Evolutionary conservation across 2,797 vertebrate genomes (phyloP), one percentile per base, ranked within the genome.

Genomic region (Clamator glandarius): DNA sequence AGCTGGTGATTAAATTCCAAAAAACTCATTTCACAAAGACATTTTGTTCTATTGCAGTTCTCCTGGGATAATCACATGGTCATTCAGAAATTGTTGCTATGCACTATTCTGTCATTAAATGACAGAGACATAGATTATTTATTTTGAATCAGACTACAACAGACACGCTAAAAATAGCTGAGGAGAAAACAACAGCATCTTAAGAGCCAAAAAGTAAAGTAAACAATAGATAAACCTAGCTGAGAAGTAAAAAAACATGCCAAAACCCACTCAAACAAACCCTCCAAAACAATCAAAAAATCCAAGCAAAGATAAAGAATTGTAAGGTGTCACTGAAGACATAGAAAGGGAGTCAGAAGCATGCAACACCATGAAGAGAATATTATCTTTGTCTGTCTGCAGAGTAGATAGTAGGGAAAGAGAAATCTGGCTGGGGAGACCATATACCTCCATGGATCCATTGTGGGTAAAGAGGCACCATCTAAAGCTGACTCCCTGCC

Each of bases 11-110:
- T 79, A 92, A 90, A 84, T 90, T 85, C 67, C 25, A 55, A 95
- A 96, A 85, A 89, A 31, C 63, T 91, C 87, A 80, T 95, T 90
- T 84, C 79, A 76, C 94, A 41, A 39, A 97, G 96, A 98, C 97
- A 97, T 96, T 96, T 96, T 98, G 97, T 98, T 97, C 97, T 96
- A 96, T 93, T 95, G 70, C 50, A 35, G 79, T 57, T 78, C 97
- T 97, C 97, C 91, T 95, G 96, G 97, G 97, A 96, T 86, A 95
- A 95, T 96, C 97, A 97, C 89, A 64, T 94, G 97, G 91, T 92
- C 94, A 85, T 80, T 96, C 72, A 96, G 92, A 96, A 96, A 94
- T 94, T 96, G 96, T 97, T 97, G 97, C 95, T 96, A 94, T 94
- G 94, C 89, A 74, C 90, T 92, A 93, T 96, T 92, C 93, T 96